These are phyloP conservation scores for Drosophila phalerata DNA, from an alignment of 2,888 invertebrate genomes.

Conservation along the genomic window DNA sequence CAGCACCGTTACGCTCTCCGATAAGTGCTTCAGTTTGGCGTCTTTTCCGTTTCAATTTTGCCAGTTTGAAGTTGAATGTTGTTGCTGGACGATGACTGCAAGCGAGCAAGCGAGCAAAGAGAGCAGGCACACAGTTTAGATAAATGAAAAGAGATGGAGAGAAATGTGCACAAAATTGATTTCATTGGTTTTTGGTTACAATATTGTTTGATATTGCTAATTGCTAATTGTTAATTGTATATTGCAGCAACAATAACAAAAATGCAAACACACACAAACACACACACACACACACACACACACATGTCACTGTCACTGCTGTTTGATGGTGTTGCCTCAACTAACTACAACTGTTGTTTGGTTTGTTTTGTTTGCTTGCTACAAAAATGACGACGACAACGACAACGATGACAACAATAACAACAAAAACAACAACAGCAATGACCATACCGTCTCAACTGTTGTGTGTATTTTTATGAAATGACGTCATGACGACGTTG, in stretches of 20 bases:
- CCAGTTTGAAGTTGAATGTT: slow-evolving; percentile 75
- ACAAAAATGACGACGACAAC: slow-evolving; percentile 51
- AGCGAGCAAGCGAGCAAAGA: not conserved
- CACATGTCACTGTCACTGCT: slow-evolving; percentile 42
- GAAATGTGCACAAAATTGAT: slow-evolving; percentile 22
- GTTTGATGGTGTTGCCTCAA: slow-evolving; percentile 33
- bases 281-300: slow-evolving; percentile 26
- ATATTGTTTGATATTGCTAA: slow-evolving; percentile 42
- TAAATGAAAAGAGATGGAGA: not conserved
- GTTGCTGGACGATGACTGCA: slow-evolving; percentile 44
- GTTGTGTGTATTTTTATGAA: slow-evolving; percentile 78
- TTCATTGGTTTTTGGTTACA: slow-evolving; percentile 40
- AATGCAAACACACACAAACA: slow-evolving; percentile 13
- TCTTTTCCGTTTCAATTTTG: slow-evolving; percentile 83
- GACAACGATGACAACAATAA: slow-evolving; percentile 23
- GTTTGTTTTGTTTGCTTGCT: slow-evolving; percentile 73
- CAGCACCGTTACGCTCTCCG: slow-evolving; percentile 89
- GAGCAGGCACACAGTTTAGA: not conserved
- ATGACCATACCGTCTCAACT: slow-evolving; percentile 54
- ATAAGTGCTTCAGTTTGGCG: slow-evolving; percentile 86
- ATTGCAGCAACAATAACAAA: slow-evolving; percentile 28
- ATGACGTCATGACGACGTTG: slow-evolving; percentile 82
- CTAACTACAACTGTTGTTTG: slow-evolving; percentile 67
- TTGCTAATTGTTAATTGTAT: slow-evolving; percentile 50
- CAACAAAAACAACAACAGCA: slow-evolving; percentile 42